Evolutionary conservation across 37 sponge, comb jelly and placozoan species (phyloP).

Genomic region (Aphrocallistes beatrix): DNA sequence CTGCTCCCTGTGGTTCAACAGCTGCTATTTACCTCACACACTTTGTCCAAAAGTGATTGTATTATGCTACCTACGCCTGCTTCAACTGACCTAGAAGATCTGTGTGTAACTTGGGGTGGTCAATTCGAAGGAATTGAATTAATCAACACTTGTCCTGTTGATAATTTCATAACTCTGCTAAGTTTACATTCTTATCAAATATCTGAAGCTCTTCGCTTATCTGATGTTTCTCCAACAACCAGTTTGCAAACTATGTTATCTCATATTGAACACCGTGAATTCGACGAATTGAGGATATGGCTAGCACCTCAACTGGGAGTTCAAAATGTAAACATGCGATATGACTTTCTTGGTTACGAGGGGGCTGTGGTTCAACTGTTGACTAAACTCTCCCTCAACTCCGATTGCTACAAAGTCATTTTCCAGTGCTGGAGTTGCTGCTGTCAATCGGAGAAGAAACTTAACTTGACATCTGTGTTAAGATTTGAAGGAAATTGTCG

Average conservation of each 20-base stretch:
- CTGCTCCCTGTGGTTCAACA: background rate
- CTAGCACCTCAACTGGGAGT: background rate
- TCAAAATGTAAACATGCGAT: background rate
- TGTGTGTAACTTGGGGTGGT: background rate
- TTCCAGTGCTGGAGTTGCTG: background rate
- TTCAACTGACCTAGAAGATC: no score
- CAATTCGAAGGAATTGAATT: background rate
- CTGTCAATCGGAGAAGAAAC: background rate
- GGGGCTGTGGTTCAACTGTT: background rate
- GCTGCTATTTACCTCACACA: background rate
- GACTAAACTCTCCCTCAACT: background rate
- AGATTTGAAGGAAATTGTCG: background rate
- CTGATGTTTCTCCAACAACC: background rate
- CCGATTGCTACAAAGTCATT: background rate
- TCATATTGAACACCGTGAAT: background rate
- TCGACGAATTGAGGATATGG: background rate
- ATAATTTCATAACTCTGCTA: background rate
- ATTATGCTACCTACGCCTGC: background rate
- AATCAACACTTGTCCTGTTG: background rate
- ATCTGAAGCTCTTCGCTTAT: background rate
- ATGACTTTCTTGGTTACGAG: background rate
- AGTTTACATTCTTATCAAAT: background rate
- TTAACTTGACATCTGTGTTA: background rate
- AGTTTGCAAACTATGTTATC: background rate
- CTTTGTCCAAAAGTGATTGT: background rate